Percentiles rank a stretch among this genome's conserved stretches.
Conservation (phyloP, 2,888 invertebrate species). For the Leptarthrus brevirostris region DNA sequence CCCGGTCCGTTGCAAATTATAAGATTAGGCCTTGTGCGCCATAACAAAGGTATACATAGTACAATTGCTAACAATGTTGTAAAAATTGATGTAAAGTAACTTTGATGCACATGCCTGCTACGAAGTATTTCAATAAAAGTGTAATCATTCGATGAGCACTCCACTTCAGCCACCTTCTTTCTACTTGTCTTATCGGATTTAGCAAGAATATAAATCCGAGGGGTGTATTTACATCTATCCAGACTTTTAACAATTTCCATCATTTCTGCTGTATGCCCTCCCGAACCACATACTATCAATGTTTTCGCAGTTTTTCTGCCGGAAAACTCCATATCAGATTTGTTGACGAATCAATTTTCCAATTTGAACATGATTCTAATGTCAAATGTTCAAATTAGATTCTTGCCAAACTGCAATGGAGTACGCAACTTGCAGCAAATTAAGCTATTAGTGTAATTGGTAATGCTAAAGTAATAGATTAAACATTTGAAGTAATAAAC, state of each 20-base stretch:
- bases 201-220: conserved; percentile 83
- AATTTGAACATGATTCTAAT: too few species aligned
- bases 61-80: conserved; percentile 82
- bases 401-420: too few species aligned
- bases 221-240: conserved; percentile 74
- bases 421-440: not conserved
- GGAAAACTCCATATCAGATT: too few species aligned
- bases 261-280: conserved; percentile 92
- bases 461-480: too few species aligned
- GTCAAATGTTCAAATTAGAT: too few species aligned
- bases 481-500: too few species aligned
- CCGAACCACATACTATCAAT: conserved; percentile 65
- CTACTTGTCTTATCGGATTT: conserved; percentile 81
- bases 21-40: conserved; percentile 79
- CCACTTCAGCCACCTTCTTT: conserved; percentile 73
- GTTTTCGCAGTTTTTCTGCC: conserved; percentile 50
- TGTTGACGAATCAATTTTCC: too few species aligned
- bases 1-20: conserved; percentile 96
- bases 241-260: conserved; percentile 77
- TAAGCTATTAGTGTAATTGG: not conserved
- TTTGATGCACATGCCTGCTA: conserved; percentile 89
- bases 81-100: conserved; percentile 80
- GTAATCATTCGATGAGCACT: conserved; percentile 59
- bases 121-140: conserved; percentile 74
- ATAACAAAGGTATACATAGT: conserved; percentile 76